Percentiles rank a stretch among this genome's conserved stretches.
These are phyloP conservation scores for Nerophis ophidion DNA, from an alignment of 2,113 vertebrate species.

Conservation along the genomic window DNA sequence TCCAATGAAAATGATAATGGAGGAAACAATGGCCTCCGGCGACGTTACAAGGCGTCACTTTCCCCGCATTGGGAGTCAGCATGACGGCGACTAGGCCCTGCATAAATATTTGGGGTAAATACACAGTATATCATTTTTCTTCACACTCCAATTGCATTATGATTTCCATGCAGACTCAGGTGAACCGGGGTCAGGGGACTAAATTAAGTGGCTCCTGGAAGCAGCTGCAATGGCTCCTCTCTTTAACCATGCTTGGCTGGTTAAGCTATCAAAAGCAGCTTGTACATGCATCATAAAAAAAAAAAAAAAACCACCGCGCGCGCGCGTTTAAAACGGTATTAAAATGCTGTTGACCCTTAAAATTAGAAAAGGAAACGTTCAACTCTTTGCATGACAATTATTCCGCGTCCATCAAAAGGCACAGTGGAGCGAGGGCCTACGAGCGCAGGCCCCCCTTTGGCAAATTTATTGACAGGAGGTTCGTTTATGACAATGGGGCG, in stretches of 20 bases:
- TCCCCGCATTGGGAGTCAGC: constrained; percentile 76
- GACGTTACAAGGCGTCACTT: constrained; percentile 71
- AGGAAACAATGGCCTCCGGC: constrained; percentile 68
- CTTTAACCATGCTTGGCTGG: constrained; percentile 99
- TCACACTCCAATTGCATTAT: constrained; percentile 96
- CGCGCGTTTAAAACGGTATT: constrained; percentile 91
- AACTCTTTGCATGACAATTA: constrained; percentile 83
- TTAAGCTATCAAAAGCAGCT: constrained; percentile 96
- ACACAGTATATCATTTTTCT: constrained; percentile 97
- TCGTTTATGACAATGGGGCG: constrained; percentile 70
- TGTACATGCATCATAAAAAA: constrained; percentile 91
- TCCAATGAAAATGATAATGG: constrained; percentile 74
- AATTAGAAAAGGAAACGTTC: constrained; percentile 87
- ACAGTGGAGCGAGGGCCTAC: constrained; percentile 48
- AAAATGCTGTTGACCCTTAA: constrained; percentile 88
- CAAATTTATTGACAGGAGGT: constrained; percentile 69
- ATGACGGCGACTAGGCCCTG: constrained; percentile 85
- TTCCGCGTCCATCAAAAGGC: constrained; percentile 73
- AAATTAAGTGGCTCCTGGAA: constrained; percentile 94
- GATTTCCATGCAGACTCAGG: constrained; percentile 95
- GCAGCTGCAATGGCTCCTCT: constrained; percentile 91
- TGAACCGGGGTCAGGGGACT: constrained; percentile 93
- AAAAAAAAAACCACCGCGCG: constrained; percentile 84
- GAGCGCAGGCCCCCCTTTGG: constrained; percentile 56
- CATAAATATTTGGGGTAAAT: constrained; percentile 93